A percentile compares a stretch with the other conserved stretches of the same genome.
Conservation (phyloP, 2,113 vertebrate genomes). For the Lichenostomus cassidix region DNA sequence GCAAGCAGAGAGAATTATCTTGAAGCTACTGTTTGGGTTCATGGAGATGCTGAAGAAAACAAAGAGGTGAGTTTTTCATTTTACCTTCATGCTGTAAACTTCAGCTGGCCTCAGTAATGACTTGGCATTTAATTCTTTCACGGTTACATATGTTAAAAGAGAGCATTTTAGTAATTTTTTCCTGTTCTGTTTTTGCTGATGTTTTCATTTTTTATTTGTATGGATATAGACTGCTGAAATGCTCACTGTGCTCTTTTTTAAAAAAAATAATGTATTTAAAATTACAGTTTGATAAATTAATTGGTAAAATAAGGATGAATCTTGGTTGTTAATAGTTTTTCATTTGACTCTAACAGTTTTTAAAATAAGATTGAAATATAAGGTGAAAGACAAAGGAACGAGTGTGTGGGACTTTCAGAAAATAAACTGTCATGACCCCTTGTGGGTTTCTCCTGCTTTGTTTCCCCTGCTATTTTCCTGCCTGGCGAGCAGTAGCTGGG, state of each 20-base stretch:
- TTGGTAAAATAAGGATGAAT: not conserved
- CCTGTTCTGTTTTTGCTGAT: not conserved
- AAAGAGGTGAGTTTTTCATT: conserved; percentile 81
- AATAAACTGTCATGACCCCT: not conserved
- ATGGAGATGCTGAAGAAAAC: conserved; percentile 84
- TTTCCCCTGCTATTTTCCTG: not conserved
- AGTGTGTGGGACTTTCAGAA: not conserved
- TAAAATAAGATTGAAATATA: not conserved
- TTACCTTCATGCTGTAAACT: not conserved
- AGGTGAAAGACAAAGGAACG: not conserved
- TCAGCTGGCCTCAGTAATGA: not conserved
- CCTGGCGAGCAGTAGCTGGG: not conserved
- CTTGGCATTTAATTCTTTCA: not conserved
- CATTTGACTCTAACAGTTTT: not conserved
- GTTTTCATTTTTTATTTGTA: not conserved
- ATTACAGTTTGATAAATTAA: not conserved
- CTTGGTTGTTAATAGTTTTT: not conserved
- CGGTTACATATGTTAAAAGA: not conserved
- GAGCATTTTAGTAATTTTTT: not conserved
- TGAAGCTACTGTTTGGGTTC: conserved; percentile 93
- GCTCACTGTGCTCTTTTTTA: not conserved
- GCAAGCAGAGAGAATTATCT: conserved; percentile 96
- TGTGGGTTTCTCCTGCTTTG: not conserved
- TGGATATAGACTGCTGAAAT: not conserved
- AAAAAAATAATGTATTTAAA: not conserved